A percentile compares a stretch with the other conserved stretches of the same genome.
Conservation (phyloP, 2,888 invertebrate species). For the Phlogophora meticulosa region DNA sequence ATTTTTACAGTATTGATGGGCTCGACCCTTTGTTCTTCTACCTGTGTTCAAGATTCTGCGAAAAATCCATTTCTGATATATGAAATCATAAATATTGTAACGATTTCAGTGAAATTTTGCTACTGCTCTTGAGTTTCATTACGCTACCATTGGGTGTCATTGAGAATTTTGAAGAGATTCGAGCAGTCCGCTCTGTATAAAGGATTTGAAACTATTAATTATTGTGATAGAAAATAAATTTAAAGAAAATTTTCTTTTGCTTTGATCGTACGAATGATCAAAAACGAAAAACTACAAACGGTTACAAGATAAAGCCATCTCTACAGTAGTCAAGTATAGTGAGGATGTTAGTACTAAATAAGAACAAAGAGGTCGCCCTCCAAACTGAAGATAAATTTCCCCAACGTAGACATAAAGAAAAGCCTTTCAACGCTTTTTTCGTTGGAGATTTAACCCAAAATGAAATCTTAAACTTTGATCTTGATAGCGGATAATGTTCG, state of each 20-base stretch:
- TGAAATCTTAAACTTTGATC: constrained; percentile 41
- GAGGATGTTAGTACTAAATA: background rate
- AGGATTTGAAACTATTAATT: constrained; percentile 1
- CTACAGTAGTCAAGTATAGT: background rate
- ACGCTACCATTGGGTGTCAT: background rate
- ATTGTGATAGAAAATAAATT: background rate
- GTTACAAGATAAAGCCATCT: background rate
- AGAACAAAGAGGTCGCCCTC: background rate
- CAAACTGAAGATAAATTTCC: constrained; percentile 1
- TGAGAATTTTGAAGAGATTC: background rate
- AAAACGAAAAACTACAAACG: background rate
- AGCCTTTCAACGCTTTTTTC: constrained; percentile 21
- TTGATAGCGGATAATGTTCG: constrained; percentile 23
- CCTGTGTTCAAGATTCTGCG: constrained; percentile 18
- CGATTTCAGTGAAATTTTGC: constrained; percentile 11
- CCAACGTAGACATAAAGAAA: background rate
- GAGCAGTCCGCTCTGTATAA: background rate
- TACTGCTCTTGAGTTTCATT: background rate
- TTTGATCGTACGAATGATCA: too few species aligned
- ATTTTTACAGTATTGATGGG: constrained; percentile 38
- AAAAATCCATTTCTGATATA: constrained; percentile 26
- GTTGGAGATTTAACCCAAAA: constrained; percentile 38
- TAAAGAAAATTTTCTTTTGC: too few species aligned
- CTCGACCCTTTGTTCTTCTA: constrained; percentile 42
- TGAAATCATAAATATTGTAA: constrained; percentile 18